Evolutionary conservation across 1,140 invertebrate genomes (phyloP), one percentile per base, ranked within the genome.

Genomic region (Nebria ingens): DNA sequence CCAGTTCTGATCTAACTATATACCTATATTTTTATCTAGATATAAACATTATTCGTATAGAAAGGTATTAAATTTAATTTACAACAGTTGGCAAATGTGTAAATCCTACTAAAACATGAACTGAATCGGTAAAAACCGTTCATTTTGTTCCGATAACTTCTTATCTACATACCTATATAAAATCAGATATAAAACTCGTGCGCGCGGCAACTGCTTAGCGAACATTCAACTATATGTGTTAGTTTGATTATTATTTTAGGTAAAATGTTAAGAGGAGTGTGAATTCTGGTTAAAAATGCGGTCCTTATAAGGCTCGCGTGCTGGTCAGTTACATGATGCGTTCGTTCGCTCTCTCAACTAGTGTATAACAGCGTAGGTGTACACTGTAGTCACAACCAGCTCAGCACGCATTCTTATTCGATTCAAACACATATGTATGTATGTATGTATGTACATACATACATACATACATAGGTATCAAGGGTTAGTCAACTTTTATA

Each of bases 381-480:
- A n/a, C n/a, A n/a, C n/a, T n/a, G n/a, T n/a, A n/a, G n/a, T n/a
- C n/a, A n/a, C n/a, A n/a, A n/a, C n/a, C n/a, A n/a, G n/a, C n/a
- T n/a, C n/a, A n/a, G n/a, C 25, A 34, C n/a, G n/a, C 25, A 34
- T 34, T 9, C 25, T 9, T 34, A 34, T 17, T 9, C 42, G 6
- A 49, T 15, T 49, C 6, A 6, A 4, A 13, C 42, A 13, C 6
- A 6, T 34, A 34, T 34, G 25, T 34, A 34, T 34, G 25, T 34
- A 34, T 34, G 25, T 34, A 34, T 34, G 25, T 49, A 6, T 49
- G 19, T 49, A 49, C 6, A 49, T 49, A 49, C 19, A 17, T 19
- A 49, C 42, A 49, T 49, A 49, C 42, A 49, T 19, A 49, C 42
- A 49, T 49, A 15, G 19, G 6, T 49, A 17, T 34, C 25, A 34